phyloP scores from a whole-genome alignment of 2,888 invertebrate species.

The Morinoia aosen region DNA sequence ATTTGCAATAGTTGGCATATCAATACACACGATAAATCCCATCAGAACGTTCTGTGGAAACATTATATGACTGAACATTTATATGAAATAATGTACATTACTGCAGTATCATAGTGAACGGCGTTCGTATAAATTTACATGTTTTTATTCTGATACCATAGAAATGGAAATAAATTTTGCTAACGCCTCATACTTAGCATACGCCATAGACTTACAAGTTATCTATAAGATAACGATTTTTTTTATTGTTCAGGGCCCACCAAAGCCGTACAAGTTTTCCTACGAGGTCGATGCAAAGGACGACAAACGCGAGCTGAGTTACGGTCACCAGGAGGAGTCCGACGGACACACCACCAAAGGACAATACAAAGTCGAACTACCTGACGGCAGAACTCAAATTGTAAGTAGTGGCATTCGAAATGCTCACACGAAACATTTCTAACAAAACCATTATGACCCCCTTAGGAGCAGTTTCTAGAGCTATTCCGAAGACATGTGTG shows the following conservation, averaged over 20 bases:
- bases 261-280: conserved; percentile 47
- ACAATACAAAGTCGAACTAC: conserved; percentile 38
- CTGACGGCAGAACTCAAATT: conserved; percentile 50
- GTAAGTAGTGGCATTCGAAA: not conserved
- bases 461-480: not conserved
- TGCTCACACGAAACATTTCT: not conserved
- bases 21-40: no score
- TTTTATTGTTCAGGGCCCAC: conserved; percentile 10
- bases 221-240: no score
- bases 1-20: no score
- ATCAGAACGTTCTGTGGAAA: no score
- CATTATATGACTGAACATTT: no score
- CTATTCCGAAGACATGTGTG: not conserved
- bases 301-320: conserved; percentile 23
- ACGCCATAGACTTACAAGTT: no score
- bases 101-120: no score
- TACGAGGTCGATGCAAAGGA: conserved; percentile 48
- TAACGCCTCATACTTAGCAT: no score
- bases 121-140: no score
- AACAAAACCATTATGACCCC: not conserved
- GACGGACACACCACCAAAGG: conserved; percentile 51
- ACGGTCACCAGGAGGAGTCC: conserved; percentile 45
- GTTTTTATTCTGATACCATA: no score
- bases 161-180: no score
- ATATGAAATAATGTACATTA: no score